Evolutionary conservation across 2,797 vertebrate genomes (phyloP), one percentile per base, ranked within the genome.

Genomic region (Remorina albescens): DNA sequence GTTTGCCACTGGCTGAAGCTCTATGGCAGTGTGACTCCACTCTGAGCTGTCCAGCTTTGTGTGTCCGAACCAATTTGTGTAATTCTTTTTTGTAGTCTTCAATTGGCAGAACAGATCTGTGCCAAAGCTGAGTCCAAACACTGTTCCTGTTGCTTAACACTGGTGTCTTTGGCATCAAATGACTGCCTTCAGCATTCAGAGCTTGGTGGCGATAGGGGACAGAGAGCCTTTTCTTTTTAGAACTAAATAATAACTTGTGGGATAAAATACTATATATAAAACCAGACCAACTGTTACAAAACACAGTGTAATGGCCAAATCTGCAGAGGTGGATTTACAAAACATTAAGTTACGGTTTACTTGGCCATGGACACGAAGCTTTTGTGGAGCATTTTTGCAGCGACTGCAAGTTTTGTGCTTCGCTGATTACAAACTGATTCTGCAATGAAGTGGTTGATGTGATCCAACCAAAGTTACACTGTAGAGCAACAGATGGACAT

Each of bases 21-120:
- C 57, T 61, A 4, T 5, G 28, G 28, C 51, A 58, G 21, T 13
- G 7, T 67, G 67, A 63, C 63, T 71, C 54, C 10, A 37, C 21
- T 63, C 8, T 39, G n/a, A 54, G 21, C 81, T 58, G 60, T 56
- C 44, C 47, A 77, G 66, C 58, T 71, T 32, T 42, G 10, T 50
- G 53, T 74, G 73, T 62, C 76, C 72, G 49, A 67, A 62, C 34
- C 67, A 1, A 82, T 67, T 78, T 78, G 42, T 71, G 32, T 80
- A 44, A 78, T 21, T 58, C n/a, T n/a, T n/a, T 58, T 61, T 42
- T 34, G 34, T 28, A 1, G 34, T 44, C 71, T 74, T 54, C n/a
- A 58, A 42, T 80, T 62, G 49, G 78, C 76, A 68, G 53, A 75
- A 44, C 11, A 25, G 39, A 57, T 36, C 32, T 61, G 50, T 67